phyloP scores from a whole-genome alignment of 2,888 invertebrate genomes.

The Hyposoter dolosus region DNA sequence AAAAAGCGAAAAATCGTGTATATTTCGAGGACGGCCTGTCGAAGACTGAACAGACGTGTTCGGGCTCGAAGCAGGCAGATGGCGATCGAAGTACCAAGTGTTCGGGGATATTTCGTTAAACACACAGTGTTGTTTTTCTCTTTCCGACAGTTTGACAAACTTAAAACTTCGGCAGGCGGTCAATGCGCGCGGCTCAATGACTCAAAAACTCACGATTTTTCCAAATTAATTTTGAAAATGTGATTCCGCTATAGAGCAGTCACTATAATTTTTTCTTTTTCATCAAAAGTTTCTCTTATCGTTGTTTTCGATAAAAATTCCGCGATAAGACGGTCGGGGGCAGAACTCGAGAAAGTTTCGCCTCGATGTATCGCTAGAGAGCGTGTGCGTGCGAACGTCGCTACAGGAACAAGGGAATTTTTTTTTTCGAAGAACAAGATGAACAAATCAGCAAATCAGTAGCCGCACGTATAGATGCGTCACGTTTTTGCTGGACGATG shows the following conservation, averaged over 20 bases:
- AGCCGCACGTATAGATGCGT: not conserved
- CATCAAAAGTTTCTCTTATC: slow-evolving; percentile 31
- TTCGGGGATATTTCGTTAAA: slow-evolving; percentile 25
- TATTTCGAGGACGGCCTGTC: not conserved
- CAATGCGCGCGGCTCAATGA: not conserved
- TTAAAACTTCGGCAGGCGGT: not conserved
- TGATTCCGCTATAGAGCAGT: not conserved
- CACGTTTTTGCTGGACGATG: slow-evolving; percentile 4
- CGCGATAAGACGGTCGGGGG: slow-evolving; percentile 1
- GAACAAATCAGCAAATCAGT: not conserved
- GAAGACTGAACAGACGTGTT: slow-evolving; percentile 4
- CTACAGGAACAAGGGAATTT: not conserved
- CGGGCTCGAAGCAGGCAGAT: slow-evolving; percentile 24
- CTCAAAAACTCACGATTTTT: not conserved
- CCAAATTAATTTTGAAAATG: not conserved
- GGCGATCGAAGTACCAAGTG: slow-evolving; percentile 23
- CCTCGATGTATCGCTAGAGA: slow-evolving; percentile 11
- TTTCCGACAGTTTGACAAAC: slow-evolving; percentile 36
- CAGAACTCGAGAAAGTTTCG: slow-evolving; percentile 18
- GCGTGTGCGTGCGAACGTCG: slow-evolving; percentile 12
- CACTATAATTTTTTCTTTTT: not conserved
- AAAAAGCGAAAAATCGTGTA: slow-evolving; percentile 1
- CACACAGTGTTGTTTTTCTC: not conserved
- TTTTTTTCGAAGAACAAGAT: not conserved
- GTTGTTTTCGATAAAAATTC: slow-evolving; percentile 19